Evolutionary conservation across 2,797 vertebrate species (phyloP).

Genomic region (Characodon lateralis): DNA sequence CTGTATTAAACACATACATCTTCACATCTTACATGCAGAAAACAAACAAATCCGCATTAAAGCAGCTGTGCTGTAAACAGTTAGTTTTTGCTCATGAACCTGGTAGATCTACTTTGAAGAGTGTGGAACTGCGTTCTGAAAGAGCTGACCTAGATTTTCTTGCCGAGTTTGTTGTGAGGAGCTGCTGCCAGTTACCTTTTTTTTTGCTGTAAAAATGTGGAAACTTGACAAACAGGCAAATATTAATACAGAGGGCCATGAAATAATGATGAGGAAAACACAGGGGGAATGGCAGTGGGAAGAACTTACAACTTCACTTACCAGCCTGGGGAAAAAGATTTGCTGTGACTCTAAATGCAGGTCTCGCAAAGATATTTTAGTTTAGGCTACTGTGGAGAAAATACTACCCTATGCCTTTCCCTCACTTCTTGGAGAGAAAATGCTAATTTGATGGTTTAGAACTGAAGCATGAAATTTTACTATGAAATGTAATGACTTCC

Average conservation of each 20-base stretch:
- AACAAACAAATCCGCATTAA: conserved; percentile 36
- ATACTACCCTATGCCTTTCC: conserved; percentile 27
- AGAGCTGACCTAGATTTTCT: conserved; percentile 75
- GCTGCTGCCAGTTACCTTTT: conserved; percentile 41
- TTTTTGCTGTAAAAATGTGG: conserved; percentile 63
- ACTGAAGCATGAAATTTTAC: conserved; percentile 8
- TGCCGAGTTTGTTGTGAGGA: conserved; percentile 67
- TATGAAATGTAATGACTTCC: neutral
- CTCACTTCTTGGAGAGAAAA: conserved; percentile 15
- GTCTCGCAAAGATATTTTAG: conserved; percentile 32
- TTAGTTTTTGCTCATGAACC: conserved; percentile 50
- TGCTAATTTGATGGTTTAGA: conserved; percentile 11
- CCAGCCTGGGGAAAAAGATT: conserved; percentile 44
- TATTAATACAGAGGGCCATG: conserved; percentile 70
- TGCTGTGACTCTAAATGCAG: conserved; percentile 46
- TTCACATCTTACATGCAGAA: conserved; percentile 23
- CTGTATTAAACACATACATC: conserved; percentile 4
- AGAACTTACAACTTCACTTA: conserved; percentile 52
- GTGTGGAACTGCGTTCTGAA: conserved; percentile 59
- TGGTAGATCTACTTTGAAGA: conserved; percentile 62
- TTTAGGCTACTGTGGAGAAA: conserved; percentile 26
- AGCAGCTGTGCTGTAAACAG: conserved; percentile 44
- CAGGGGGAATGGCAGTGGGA: conserved; percentile 54
- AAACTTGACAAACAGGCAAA: conserved; percentile 71
- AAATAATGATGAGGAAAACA: conserved; percentile 74